phyloP scores from a whole-genome alignment of 2,113 vertebrate species.

The Chloropsis cyanopogon region DNA sequence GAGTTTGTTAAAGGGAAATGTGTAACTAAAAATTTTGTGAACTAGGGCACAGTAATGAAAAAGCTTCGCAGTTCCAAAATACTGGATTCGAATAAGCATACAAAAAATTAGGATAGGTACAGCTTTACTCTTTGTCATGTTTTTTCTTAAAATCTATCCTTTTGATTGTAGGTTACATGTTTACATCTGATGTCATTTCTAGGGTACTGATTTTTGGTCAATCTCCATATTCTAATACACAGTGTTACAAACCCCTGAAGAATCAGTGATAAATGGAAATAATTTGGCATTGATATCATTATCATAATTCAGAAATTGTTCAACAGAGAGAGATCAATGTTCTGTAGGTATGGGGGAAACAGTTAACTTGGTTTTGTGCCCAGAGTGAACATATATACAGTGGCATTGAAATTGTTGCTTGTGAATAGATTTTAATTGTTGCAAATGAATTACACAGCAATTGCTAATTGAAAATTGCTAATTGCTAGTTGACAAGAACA shows the following conservation, averaged over 20 bases:
- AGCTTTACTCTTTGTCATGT: background rate
- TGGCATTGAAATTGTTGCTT: background rate
- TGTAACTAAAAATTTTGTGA: background rate
- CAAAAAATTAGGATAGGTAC: background rate
- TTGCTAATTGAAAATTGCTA: background rate
- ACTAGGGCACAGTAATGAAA: background rate
- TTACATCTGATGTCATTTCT: background rate
- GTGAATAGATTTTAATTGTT: background rate
- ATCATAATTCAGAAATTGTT: background rate
- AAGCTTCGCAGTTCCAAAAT: background rate
- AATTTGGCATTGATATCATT: background rate
- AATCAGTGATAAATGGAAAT: background rate
- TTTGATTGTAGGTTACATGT: background rate
- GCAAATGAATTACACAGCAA: background rate
- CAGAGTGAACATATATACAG: background rate
- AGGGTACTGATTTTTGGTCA: background rate
- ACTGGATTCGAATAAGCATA: background rate
- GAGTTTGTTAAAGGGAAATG: background rate
- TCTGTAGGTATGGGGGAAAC: background rate
- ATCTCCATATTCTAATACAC: background rate
- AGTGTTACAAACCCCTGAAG: background rate
- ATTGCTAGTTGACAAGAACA: background rate
- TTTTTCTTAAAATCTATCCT: background rate
- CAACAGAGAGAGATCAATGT: background rate
- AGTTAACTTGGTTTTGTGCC: background rate